These are phyloP conservation scores for Eledona agricola DNA, from an alignment of 2,888 invertebrate genomes.

Conservation along the genomic window DNA sequence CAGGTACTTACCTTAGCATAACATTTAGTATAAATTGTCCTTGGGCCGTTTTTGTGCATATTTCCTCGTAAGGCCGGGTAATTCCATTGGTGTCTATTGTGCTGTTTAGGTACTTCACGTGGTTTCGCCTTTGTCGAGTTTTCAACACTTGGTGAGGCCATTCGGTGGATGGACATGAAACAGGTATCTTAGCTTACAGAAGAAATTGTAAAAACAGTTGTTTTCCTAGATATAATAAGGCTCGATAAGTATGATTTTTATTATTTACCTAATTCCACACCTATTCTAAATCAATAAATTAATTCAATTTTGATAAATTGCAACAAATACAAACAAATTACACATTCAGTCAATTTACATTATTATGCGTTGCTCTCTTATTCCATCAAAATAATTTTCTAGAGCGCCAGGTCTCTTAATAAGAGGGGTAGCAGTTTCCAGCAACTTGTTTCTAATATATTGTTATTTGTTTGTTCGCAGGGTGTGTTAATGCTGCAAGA, in stretches of 20 bases:
- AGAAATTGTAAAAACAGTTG: slow-evolving; percentile 45
- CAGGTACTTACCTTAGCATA: slow-evolving; percentile 69
- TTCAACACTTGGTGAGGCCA: slow-evolving; percentile 86
- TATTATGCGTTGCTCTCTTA: slow-evolving; percentile 14
- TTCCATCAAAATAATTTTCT: slow-evolving; percentile 47
- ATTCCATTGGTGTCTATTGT: slow-evolving; percentile 63
- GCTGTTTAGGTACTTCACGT: slow-evolving; percentile 87
- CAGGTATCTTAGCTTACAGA: slow-evolving; percentile 71
- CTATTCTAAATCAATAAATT: slow-evolving; percentile 28
- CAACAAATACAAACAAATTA: too few relatives aligned
- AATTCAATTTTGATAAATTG: slow-evolving; percentile 16
- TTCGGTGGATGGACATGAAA: slow-evolving; percentile 91
- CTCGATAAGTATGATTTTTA: slow-evolving; percentile 46
- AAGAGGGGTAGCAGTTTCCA: slow-evolving; percentile 56
- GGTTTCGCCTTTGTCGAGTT: slow-evolving; percentile 95
- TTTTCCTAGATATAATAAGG: slow-evolving; percentile 38
- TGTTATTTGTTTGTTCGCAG: slow-evolving; percentile 67
- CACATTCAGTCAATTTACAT: too few relatives aligned
- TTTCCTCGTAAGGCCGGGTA: slow-evolving; percentile 60
- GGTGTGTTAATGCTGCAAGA: slow-evolving; percentile 77
- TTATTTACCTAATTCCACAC: slow-evolving; percentile 33
- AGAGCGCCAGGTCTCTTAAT: slow-evolving; percentile 59
- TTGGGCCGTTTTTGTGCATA: slow-evolving; percentile 68
- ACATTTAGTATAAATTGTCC: slow-evolving; percentile 51
- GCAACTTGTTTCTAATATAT: slow-evolving; percentile 42